A percentile compares a stretch with the other conserved stretches of the same genome.
Evolutionary conservation across 1,140 invertebrate genomes (phyloP).

Genomic region (Caenorhabditis briggsae): DNA sequence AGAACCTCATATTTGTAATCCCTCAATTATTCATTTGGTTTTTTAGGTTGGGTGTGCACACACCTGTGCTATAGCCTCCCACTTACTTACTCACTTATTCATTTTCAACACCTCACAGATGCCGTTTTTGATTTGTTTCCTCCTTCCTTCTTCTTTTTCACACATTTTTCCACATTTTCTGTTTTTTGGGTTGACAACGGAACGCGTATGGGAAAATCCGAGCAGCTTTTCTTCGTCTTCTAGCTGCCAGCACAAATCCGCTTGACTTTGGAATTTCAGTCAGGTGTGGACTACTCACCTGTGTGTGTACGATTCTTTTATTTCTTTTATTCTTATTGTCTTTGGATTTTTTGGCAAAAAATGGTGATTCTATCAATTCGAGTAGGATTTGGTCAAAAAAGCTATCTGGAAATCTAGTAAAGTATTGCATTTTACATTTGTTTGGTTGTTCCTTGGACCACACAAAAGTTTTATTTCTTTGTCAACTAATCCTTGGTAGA

Average conservation of each 20-base stretch:
- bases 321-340: neutral
- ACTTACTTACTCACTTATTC: constrained; percentile 47
- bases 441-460: too few relatives aligned
- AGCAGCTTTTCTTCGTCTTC: constrained; percentile 19
- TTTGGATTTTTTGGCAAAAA: too few relatives aligned
- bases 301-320: neutral
- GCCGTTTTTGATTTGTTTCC: constrained; percentile 53
- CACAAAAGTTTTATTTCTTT: too few relatives aligned
- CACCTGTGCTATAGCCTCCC: constrained; percentile 2
- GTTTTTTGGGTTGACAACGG: neutral
- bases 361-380: too few relatives aligned
- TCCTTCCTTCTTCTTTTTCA: neutral
- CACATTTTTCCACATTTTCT: constrained; percentile 25
- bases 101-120: constrained; percentile 46
- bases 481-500: too few relatives aligned
- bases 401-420: too few relatives aligned
- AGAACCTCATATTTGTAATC: neutral
- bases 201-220: constrained; percentile 44
- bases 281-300: constrained; percentile 42
- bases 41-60: neutral
- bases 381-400: too few relatives aligned
- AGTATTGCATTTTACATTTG: too few relatives aligned
- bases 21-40: constrained; percentile 43
- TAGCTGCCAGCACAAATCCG: constrained; percentile 18
- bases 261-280: constrained; percentile 10